A percentile compares a stretch with the other conserved stretches of the same genome.
Conservation (phyloP, 2,888 invertebrate genomes). For the Chelonus formosanus region DNA sequence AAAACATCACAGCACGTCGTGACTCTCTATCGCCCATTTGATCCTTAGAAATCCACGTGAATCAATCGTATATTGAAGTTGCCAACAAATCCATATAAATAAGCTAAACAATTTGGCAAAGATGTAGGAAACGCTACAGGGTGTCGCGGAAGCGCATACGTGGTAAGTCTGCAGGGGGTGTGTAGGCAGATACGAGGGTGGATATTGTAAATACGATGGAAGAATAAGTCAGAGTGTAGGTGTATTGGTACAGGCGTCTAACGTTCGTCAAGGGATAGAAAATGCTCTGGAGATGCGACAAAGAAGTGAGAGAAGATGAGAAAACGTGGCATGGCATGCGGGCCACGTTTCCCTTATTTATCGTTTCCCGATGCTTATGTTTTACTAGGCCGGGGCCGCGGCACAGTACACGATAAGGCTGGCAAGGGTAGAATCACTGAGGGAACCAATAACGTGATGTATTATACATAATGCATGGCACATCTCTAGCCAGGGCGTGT, state of each 20-base stretch:
- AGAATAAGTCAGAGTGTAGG: not conserved
- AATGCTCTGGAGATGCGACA: not conserved
- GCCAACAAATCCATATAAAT: slow-evolving; percentile 49
- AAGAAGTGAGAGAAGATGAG: slow-evolving; percentile 12
- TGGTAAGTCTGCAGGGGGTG: slow-evolving; percentile 44
- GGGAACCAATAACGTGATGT: slow-evolving; percentile 66
- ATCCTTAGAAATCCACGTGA: slow-evolving; percentile 11
- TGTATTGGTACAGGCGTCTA: not conserved
- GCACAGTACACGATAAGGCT: slow-evolving; percentile 61
- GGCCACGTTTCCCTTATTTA: slow-evolving; percentile 65
- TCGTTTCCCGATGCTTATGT: slow-evolving; percentile 66
- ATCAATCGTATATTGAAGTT: slow-evolving; percentile 20
- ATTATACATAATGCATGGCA: slow-evolving; percentile 65
- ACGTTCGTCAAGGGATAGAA: slow-evolving; percentile 10
- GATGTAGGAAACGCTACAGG: slow-evolving; percentile 16
- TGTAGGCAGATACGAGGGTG: slow-evolving; percentile 33
- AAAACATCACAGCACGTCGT: slow-evolving; percentile 2
- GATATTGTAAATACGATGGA: slow-evolving; percentile 22
- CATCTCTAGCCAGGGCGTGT: slow-evolving; percentile 46
- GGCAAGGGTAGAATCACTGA: slow-evolving; percentile 64
- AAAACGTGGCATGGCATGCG: slow-evolving; percentile 52
- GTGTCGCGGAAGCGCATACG: slow-evolving; percentile 48
- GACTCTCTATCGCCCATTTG: slow-evolving; percentile 11
- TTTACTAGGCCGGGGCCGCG: slow-evolving; percentile 60
- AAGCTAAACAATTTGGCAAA: slow-evolving; percentile 55